Evolutionary conservation across 2,888 invertebrate genomes (phyloP), one percentile per base, ranked within the genome.

Genomic region (Nebria brevicollis): DNA sequence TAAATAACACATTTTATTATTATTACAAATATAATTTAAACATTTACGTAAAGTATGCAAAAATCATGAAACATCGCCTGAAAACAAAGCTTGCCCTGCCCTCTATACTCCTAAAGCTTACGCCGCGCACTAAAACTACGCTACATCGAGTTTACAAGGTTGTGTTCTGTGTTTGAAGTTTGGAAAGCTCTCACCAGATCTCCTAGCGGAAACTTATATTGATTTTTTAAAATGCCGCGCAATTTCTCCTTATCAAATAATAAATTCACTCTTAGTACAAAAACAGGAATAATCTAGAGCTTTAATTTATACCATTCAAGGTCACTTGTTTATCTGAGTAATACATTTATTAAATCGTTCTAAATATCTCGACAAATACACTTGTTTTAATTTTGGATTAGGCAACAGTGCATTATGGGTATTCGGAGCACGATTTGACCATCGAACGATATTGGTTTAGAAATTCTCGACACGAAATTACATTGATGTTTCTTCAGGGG

Each of bases 201-300:
- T 70, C n/a, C 70, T 11, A 13, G 1, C 70, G 25, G 34, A 0
- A n/a, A 15, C 70, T 70, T 70, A 13, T 10, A 70, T 70, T 34
- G 70, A 70, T 70, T 70, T 70, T 11, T 25, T 11, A 70, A 70
- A 20, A 15, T 25, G 11, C 26, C 70, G 70, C 70, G 70, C 11
- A 70, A 20, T 54, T 6, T 54, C 2, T 54, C 2, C 1, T 54
- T 54, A 54, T 54, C 54, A 54, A 54, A 54, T 54, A 54, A 54
- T 54, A 54, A 34, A 34, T 34, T 34, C 34, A 34, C 2, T 34
- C 34, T 34, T 34, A 34, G 34, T 20, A 20, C 34, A 34, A 34
- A 5, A 34, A 4, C 34, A 34, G 34, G 34, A 34, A 34, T 34
- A 34, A 0, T 5, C 2, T 34, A 34, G 34, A 34, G 34, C 34